phyloP scores from a whole-genome alignment of 2,113 vertebrate genomes.

The Antidorcas marsupialis region DNA sequence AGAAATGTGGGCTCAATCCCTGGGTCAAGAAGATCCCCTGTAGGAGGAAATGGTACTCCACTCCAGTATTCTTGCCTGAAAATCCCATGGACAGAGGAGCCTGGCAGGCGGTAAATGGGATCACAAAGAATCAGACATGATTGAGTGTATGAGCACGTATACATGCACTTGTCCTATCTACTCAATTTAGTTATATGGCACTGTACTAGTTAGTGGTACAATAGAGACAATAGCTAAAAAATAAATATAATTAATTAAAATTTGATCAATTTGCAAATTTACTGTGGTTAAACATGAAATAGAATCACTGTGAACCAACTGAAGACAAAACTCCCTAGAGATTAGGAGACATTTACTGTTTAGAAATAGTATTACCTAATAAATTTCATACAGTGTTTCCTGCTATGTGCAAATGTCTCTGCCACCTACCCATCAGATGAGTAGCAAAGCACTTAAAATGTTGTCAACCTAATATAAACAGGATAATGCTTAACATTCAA shows the following conservation, averaged over 20 bases:
- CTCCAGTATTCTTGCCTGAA: neutral
- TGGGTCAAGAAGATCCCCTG: neutral
- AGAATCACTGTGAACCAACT: neutral
- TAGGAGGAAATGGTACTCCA: neutral
- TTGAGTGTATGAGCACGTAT: neutral
- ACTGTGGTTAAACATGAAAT: neutral
- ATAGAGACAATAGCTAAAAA: neutral
- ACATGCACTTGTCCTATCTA: neutral
- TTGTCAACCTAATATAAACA: neutral
- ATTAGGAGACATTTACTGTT: neutral
- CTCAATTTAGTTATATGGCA: neutral
- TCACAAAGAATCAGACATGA: neutral
- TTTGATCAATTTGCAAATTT: neutral
- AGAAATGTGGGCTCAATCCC: neutral
- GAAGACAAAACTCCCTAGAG: neutral
- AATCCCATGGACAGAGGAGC: neutral
- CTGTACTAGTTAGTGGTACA: neutral
- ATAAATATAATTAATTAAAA: conserved; percentile 4
- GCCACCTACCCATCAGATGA: neutral
- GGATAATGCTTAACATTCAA: neutral
- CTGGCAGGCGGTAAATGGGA: neutral
- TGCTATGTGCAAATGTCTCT: neutral
- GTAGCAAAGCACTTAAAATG: neutral
- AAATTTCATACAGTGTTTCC: neutral
- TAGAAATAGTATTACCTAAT: conserved; percentile 13